Evolutionary conservation across 2,888 invertebrate genomes (phyloP), one percentile per base, ranked within the genome.

Genomic region (Aporophyla nigra): DNA sequence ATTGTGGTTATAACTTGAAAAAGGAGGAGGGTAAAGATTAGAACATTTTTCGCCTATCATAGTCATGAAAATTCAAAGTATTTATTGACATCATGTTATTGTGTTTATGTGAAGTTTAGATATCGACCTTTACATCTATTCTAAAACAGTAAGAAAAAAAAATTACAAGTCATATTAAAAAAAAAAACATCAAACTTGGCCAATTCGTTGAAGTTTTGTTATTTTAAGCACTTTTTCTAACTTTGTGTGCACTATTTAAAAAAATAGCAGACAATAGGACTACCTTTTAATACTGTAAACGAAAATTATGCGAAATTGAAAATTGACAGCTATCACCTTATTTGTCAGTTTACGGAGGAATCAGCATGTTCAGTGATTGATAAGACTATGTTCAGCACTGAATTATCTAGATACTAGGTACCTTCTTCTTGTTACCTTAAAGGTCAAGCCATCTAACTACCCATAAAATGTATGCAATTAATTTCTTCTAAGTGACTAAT

Each of bases 401-500:
- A 21, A 21, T 16, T 0, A 53, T 43, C 12, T 27, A 16, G 43
- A 65, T 65, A 7, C 16, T 5, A 14, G 3, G 16, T 3, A 46
- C 2, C 1, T 4, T 12, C 21, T 27, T 51, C 7, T 12, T 0
- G 2, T 59, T 16, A 53, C 9, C 5, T 16, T 24, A 51, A 62
- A 76, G 72, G 72, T 69, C 24, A 69, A 53, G 40, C 49, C 33
- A 14, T 12, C 24, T 67, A 78, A 62, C 62, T 21, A 79, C 5
- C 24, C 40, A 61, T 61, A 27, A 27, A 54, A 10, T n/a, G 16
- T 14, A 53, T 62, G 79, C 40, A 49, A 62, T 54, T 21, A 27
- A 14, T 24, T 79, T 71, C 49, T 54, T 54, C 19, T 27, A 62
- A 40, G 24, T 70, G 79, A 53, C 24, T 69, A 62, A 80, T 80